phyloP scores from a whole-genome alignment of 92 coral and sea anemone species.

The Isaurus tuberculatus region DNA sequence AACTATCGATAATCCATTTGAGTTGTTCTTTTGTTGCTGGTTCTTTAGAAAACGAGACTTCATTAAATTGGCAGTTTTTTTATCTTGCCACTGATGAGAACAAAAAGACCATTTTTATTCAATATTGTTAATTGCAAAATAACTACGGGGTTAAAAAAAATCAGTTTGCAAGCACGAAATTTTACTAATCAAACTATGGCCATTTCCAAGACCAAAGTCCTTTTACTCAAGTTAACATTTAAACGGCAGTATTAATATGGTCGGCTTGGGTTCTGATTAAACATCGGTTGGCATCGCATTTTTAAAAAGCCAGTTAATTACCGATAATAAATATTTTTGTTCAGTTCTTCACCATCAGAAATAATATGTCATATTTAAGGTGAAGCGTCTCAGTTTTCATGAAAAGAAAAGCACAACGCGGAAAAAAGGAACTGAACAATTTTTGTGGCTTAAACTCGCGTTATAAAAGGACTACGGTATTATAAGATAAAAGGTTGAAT shows the following conservation, averaged over 20 bases:
- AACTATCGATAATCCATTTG: too few relatives aligned
- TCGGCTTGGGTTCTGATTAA: not conserved
- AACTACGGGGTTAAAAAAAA: not conserved
- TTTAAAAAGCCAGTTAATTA: conserved; percentile 21
- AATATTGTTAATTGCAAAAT: not conserved
- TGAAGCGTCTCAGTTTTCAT: too few relatives aligned
- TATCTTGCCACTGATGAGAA: not conserved
- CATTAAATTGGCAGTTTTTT: not conserved
- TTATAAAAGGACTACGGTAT: too few relatives aligned
- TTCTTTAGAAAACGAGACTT: too few relatives aligned
- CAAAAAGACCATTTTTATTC: not conserved
- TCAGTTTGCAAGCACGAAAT: not conserved
- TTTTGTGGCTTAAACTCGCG: too few relatives aligned
- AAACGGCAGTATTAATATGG: not conserved
- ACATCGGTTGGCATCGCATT: not conserved
- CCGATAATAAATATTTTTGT: conserved; percentile 12
- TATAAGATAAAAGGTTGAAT: too few relatives aligned
- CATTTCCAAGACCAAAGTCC: not conserved
- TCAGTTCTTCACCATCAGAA: not conserved
- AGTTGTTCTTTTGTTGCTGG: too few relatives aligned
- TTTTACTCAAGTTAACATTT: not conserved
- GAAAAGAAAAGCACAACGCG: too few relatives aligned
- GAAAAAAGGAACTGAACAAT: too few relatives aligned
- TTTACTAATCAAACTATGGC: not conserved
- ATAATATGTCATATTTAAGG: not conserved